A percentile compares a stretch with the other conserved stretches of the same genome.
phyloP scores from a whole-genome alignment of 2,113 vertebrate species.

The Peromyscus leucopus region DNA sequence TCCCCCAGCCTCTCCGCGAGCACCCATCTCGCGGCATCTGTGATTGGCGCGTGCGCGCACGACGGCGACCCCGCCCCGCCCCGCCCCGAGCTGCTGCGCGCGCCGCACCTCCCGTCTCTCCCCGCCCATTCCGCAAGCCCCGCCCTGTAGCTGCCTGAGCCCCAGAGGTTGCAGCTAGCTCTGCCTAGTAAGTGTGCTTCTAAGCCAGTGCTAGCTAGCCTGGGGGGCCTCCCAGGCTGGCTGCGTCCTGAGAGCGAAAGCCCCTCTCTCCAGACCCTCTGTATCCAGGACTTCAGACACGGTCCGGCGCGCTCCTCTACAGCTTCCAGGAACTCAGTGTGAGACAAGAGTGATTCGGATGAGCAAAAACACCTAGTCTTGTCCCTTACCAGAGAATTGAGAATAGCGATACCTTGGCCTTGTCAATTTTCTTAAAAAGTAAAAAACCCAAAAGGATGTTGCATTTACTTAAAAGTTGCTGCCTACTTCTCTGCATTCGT shows the following conservation, averaged over 20 bases:
- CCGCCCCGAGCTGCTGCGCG: neutral
- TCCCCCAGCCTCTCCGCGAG: neutral
- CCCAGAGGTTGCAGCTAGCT: accelerated
- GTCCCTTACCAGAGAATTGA: neutral
- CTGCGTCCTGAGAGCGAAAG: neutral
- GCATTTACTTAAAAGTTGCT: neutral
- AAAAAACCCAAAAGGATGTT: neutral
- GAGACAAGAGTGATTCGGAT: neutral
- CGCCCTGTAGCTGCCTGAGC: too few species aligned
- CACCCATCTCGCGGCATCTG: neutral
- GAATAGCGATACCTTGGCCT: neutral
- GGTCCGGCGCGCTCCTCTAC: neutral
- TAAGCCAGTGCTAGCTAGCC: accelerated
- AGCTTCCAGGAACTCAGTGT: neutral
- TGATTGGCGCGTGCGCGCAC: constrained; percentile 63
- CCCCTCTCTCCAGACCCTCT: neutral
- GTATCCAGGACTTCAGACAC: neutral
- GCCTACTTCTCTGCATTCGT: neutral
- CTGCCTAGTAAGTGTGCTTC: neutral
- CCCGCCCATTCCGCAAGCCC: neutral
- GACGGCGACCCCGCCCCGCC: neutral
- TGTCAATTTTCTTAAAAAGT: neutral
- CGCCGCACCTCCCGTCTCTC: neutral
- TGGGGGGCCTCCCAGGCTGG: neutral
- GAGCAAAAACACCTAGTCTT: neutral